Evolutionary conservation across 2,797 vertebrate genomes (phyloP).

Genomic region (Thalassophryne amazonica): DNA sequence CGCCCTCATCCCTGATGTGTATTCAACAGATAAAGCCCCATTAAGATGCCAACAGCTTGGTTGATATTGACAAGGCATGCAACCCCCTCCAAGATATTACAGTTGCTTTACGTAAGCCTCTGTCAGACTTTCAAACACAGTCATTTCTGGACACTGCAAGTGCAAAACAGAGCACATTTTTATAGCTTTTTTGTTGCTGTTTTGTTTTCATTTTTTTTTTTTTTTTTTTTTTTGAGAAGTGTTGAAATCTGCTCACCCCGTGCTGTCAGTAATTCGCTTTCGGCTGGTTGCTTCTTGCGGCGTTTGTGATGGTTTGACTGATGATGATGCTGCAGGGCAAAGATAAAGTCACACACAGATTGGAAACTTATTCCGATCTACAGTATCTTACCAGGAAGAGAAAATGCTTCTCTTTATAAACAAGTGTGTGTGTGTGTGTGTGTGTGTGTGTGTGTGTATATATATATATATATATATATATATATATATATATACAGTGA

Average conservation of each 20-base stretch:
- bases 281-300: not conserved
- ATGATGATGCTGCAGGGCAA: not conserved
- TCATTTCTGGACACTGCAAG: constrained; percentile 26
- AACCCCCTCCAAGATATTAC: constrained; percentile 35
- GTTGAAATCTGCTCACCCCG: constrained; percentile 10
- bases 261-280: not conserved
- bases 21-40: constrained; percentile 14
- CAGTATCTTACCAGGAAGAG: no score
- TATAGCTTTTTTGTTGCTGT: not conserved
- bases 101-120: constrained; percentile 9
- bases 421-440: no score
- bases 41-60: constrained; percentile 34
- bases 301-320: not conserved
- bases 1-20: not conserved
- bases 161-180: constrained; percentile 22
- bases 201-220: not conserved
- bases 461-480: no score
- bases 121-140: constrained; percentile 24
- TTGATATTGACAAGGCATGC: constrained; percentile 36
- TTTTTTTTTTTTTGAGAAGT: constrained; percentile 8
- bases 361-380: no score
- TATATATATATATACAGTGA: no score
- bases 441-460: no score
- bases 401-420: no score
- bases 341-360: no score